Percentiles rank a stretch among this genome's conserved stretches.
Evolutionary conservation across 2,797 vertebrate genomes (phyloP).

Genomic region (Ctenopoma multispine): DNA sequence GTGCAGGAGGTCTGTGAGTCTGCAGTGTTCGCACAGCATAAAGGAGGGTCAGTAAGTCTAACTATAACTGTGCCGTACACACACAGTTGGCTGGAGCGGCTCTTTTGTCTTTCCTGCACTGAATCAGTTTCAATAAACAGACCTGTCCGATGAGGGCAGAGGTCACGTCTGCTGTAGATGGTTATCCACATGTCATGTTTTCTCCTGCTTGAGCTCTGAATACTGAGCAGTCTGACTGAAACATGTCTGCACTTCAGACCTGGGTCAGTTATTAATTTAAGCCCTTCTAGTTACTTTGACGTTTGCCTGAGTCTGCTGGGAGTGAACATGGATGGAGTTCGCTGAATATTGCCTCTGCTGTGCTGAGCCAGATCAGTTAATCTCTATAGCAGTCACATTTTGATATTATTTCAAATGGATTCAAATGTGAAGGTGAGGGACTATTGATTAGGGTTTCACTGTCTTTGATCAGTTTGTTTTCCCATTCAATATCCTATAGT

Average conservation of each 20-base stretch:
- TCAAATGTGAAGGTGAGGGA: constrained; percentile 25
- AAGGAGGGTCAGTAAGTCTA: constrained; percentile 43
- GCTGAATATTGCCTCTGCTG: constrained; percentile 56
- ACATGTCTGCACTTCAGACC: constrained; percentile 56
- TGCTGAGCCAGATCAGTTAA: constrained; percentile 28
- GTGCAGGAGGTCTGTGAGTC: not conserved
- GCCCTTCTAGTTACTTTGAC: constrained; percentile 54
- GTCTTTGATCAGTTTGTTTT: constrained; percentile 54
- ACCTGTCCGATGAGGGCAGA: constrained; percentile 64
- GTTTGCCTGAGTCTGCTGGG: constrained; percentile 31
- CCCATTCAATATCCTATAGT: constrained; percentile 48
- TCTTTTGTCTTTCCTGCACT: constrained; percentile 61
- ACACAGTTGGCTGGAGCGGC: constrained; percentile 27
- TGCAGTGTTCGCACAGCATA: constrained; percentile 35
- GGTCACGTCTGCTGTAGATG: constrained; percentile 50
- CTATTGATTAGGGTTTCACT: constrained; percentile 36
- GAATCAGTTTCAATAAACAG: constrained; percentile 64
- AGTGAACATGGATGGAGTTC: constrained; percentile 38
- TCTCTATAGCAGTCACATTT: constrained; percentile 27
- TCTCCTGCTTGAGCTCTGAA: constrained; percentile 44
- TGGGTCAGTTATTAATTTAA: constrained; percentile 66
- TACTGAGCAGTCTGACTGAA: constrained; percentile 50
- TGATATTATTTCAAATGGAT: constrained; percentile 28
- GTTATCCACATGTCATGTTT: constrained; percentile 66
- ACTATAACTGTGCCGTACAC: constrained; percentile 32